A percentile compares a stretch with the other conserved stretches of the same genome.
phyloP scores from a whole-genome alignment of 64 coral and sea anemone species.

The Catalaphyllia jardinei region DNA sequence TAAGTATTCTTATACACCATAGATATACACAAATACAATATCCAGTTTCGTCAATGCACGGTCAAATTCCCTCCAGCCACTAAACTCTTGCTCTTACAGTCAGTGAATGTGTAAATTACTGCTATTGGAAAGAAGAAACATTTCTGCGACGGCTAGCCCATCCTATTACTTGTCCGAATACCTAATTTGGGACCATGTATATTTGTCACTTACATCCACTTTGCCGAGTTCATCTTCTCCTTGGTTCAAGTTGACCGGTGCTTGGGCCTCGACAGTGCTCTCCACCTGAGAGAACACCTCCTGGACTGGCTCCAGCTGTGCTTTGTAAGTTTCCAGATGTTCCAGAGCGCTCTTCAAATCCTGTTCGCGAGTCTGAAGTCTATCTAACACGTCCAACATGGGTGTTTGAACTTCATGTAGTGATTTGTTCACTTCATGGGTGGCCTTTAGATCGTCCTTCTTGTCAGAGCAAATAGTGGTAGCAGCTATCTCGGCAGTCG shows the following conservation, averaged over 20 bases:
- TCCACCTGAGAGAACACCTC: slow-evolving; percentile 79
- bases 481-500: slow-evolving; percentile 76
- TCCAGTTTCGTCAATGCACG: no score
- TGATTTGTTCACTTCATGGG: slow-evolving; percentile 55
- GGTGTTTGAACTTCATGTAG: slow-evolving; percentile 64
- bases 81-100: no score
- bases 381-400: slow-evolving; percentile 73
- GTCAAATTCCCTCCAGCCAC: no score
- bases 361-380: slow-evolving; percentile 70
- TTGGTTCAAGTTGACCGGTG: slow-evolving; percentile 51
- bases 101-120: no score
- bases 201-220: slow-evolving; percentile 75
- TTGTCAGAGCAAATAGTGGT: slow-evolving; percentile 63
- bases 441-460: slow-evolving; percentile 86
- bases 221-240: slow-evolving; percentile 80
- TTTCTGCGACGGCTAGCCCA: no score
- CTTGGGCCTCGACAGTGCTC: slow-evolving; percentile 46
- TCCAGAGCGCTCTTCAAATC: slow-evolving; percentile 70
- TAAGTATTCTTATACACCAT: no score
- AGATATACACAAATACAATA: no score
- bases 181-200: not conserved
- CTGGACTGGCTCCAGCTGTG: slow-evolving; percentile 78
- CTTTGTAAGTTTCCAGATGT: slow-evolving; percentile 62
- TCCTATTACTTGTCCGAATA: no score
- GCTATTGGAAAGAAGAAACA: no score